Base-by-base conservation (phyloP, 1,140 invertebrate genomes). In the Diorhabda carinulata region DNA sequence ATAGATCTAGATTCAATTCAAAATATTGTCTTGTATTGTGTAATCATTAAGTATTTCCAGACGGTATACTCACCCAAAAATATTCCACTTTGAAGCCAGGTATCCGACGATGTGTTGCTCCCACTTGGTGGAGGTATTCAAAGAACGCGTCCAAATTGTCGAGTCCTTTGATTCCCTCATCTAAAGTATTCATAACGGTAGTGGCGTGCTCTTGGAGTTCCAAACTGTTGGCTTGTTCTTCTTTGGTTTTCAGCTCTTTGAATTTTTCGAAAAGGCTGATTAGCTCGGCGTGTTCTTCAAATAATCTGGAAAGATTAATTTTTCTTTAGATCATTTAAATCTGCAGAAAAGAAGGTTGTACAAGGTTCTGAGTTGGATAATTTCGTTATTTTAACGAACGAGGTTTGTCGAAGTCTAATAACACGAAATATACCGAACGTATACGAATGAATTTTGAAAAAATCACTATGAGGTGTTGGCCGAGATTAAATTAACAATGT, bases 151-250 rank as follows among this genome's bases (percentile, higher is more conserved):
- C 92, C 74, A 93, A 85, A 76, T 95, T 89, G 76, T 95, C 93
- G 63, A 96, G 84, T 43, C 89, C 88, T 77, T 91, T 91, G 81
- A 96, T 96, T 47, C 91, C 91, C 78, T 95, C 90, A 75, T 93
- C 90, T 62, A 97, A 82, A 2, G 93, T 94, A 71, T 87, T 87
- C 94, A 97, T 96, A 7, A 97, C 94, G 74, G 90, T 91, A 67
- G 87, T 89, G 9, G 94, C 94, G 77, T 97, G 94, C 77, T 95
- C 91, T 5, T 90, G 90, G 42, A 97, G 81, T 82, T 94, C 92
- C 82, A 90, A 86, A 69, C 90, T 92, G 72, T 88, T 87, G 58
- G 89, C 88, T 76, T 95, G 92, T 70, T 92, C 88, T 74, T 95
- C 92, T 73, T 88, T 88, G 42, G 92, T 94, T 72, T 88, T 87